Evolutionary conservation across 1,140 invertebrate species (phyloP), one percentile per base, ranked within the genome.

Genomic region (Stegodyphus dumicola): DNA sequence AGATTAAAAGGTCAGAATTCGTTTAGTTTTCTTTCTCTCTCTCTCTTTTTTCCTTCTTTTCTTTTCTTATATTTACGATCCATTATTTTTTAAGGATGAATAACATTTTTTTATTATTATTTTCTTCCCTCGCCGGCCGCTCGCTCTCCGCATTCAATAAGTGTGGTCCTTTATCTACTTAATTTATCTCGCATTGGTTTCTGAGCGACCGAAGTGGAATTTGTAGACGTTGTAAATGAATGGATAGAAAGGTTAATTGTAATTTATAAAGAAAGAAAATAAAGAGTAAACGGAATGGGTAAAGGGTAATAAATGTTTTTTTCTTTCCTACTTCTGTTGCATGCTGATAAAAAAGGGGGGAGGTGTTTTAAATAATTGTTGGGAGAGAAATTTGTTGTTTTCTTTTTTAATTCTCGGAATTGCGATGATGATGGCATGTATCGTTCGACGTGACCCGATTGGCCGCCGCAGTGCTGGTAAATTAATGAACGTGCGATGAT

Each of bases 1-100:
- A 85, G 81, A 85, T 85, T 85, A 85, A 85, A 85, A 85, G 81
- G 81, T 85, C 81, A 85, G 64, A 85, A 85, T 75, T 85, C 73
- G 81, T 85, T 70, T 85, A 33, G 33, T 83, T 83, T 83, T 75
- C 70, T 83, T 83, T 83, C 80, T 60, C 66, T 83, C 67, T 83
- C 67, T 83, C 80, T 83, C 15, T 66, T 64, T 60, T 52, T 70
- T 9, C 56, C n/a, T 67, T 15, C 9, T 67, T 83, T 83, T 33
- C 75, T 83, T 76, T 85, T 85, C 49, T 85, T 85, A 70, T 85
- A 85, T 85, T 85, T 85, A 85, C 81, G 81, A 85, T 76, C 81
- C 81, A 85, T 85, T 85, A 85, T 85, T 85, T 85, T 85, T 85
- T 85, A 76, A 85, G 81, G 52, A 67, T 76, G 81, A 77, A 77